Conservation (phyloP, 2,113 vertebrate genomes). For the Coreoperca whiteheadi region DNA sequence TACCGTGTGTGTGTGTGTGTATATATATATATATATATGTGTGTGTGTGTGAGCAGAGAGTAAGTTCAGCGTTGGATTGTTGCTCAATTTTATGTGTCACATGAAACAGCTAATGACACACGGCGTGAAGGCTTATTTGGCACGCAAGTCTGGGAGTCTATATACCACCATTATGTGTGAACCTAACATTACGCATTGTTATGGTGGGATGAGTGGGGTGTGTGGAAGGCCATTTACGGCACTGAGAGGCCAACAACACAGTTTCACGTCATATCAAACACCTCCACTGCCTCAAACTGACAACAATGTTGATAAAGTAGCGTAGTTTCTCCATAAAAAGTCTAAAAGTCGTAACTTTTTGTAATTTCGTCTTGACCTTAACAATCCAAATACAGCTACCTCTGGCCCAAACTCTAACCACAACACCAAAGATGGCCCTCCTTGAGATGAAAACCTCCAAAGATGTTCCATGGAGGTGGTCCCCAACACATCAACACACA, state of each 20-base stretch:
- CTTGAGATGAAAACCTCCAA: background rate
- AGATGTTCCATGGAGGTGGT: background rate
- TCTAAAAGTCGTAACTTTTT: background rate
- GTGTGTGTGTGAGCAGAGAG: background rate
- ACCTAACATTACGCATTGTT: slow-evolving; percentile 4
- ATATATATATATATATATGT: background rate
- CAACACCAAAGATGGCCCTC: background rate
- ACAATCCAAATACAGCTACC: too few species aligned
- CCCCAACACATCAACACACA: slow-evolving; percentile 11
- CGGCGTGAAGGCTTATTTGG: slow-evolving; percentile 9
- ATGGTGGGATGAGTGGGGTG: background rate
- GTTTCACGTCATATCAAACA: background rate
- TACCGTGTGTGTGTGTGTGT: background rate
- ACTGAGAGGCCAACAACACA: background rate
- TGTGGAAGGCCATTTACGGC: slow-evolving; percentile 8
- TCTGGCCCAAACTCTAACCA: too few species aligned
- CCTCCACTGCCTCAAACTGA: background rate
- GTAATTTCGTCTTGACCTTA: too few species aligned
- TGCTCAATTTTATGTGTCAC: slow-evolving; percentile 10
- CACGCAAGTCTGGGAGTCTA: slow-evolving; percentile 15
- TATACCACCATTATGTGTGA: slow-evolving; percentile 12
- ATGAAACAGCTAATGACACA: slow-evolving; percentile 38
- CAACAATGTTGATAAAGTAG: background rate
- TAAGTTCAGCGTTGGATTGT: background rate
- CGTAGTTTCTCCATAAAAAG: background rate